Base-by-base conservation (phyloP, 2,888 invertebrate species). In the Apeira syringaria region DNA sequence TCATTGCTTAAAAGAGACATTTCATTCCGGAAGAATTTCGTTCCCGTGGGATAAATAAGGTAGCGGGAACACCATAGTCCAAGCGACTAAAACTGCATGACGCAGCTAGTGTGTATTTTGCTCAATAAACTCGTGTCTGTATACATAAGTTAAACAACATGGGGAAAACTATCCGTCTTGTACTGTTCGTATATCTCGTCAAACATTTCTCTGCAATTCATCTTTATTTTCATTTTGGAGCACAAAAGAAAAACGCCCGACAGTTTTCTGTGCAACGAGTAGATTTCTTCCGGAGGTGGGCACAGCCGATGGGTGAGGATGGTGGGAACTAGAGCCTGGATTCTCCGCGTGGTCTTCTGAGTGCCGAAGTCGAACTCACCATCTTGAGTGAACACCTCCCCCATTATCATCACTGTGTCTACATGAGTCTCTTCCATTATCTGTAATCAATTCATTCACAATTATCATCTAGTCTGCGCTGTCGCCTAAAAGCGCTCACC, bases 231-330 rank as follows among this genome's bases (percentile, higher is more conserved):
- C 35, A 99, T 91, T 67, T 97, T 98, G 0, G 97, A 93, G 71
- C 98, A 98, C 0, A 99, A 88, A 12, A 99, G 87, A 81, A 99
- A 99, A 7, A 98, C 94, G 0, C 99, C 99, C 0, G 99, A 97
- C 30, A 99, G 91, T 86, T 99, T 99, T 44, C 99, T 92, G 76
- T 99, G 99, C 10, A 99, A 90, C 0, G 99, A 99, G 86, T 99
- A 99, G 57, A 98, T 97, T 86, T 99, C 99, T 79, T 99, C 99
- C 0, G 99, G 99, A 0, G 99, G 99, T 1, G 99, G 98, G 47
- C 98, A 97, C 1, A 99, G 91, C 11, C 99, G 91, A 71, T 99
- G 98, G 28, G 94, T 94, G 35, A 99, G 90, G 92, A 99, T 98
- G 0, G 98, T 96, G 0, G 99, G 99, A 1, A 99, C 96, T 10